These are phyloP conservation scores for Dasysyrphus tricinctus DNA, from an alignment of 2,888 invertebrate species.

Conservation along the genomic window DNA sequence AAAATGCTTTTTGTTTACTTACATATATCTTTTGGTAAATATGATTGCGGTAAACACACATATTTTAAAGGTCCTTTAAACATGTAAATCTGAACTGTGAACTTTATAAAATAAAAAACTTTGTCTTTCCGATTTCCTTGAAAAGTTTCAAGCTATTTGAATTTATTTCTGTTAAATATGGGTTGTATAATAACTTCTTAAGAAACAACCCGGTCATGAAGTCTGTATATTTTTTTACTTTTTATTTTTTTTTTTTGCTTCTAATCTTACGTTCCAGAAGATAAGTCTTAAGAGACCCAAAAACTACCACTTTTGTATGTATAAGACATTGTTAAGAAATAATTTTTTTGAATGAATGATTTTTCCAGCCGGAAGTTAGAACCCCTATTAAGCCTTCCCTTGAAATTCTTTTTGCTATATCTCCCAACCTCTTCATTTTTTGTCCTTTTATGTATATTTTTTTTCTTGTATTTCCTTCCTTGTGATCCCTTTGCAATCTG, in stretches of 20 bases:
- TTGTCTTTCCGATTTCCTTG: constrained; percentile 4
- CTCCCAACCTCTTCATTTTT: constrained; percentile 19
- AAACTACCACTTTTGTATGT: not conserved
- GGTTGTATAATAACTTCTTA: constrained; percentile 19
- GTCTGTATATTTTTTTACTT: not conserved
- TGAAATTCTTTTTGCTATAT: not conserved
- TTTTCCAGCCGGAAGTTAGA: constrained; percentile 42
- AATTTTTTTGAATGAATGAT: constrained; percentile 19
- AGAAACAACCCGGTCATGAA: not conserved
- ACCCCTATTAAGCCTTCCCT: constrained; percentile 44
- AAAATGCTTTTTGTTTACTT: not conserved
- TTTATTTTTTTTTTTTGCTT: not conserved
- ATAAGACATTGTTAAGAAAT: constrained; percentile 26
- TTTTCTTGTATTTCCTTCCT: constrained; percentile 34
- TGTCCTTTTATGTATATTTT: constrained; percentile 10
- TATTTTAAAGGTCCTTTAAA: constrained; percentile 9
- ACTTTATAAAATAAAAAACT: constrained; percentile 9
- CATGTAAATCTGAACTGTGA: constrained; percentile 2
- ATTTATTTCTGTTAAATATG: constrained; percentile 34
- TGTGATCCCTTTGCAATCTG: constrained; percentile 67
- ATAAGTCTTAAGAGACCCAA: not conserved
- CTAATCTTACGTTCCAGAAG: constrained; percentile 15
- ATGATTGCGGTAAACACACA: constrained; percentile 8
- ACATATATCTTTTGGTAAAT: not conserved
- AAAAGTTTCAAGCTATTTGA: constrained; percentile 10